Base-by-base conservation (phyloP, 2,797 vertebrate species). In the Sparus aurata region DNA sequence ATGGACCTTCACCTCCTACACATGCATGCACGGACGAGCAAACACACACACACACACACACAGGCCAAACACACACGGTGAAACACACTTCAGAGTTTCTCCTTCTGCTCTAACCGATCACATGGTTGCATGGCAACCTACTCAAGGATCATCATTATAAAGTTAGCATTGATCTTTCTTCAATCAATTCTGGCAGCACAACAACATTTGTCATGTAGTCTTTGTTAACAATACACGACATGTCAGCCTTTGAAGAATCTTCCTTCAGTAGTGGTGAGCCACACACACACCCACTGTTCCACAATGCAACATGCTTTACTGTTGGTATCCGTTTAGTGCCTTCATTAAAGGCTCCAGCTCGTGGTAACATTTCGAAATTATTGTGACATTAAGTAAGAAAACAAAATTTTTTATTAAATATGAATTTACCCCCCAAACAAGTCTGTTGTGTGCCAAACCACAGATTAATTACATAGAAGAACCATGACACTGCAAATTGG, bases 51-150 rank as follows among this genome's bases (percentile, higher is more conserved):
- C 43, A 54, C 57, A 62, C 68, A 62, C 54, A 47, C 68, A 62
- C 55, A 62, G 67, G 58, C 25, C 41, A 47, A 50, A 75, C 46
- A 22, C 82, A 79, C 46, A 78, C 34, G 25, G 69, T 80, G 22
- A 70, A 73, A 66, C 68, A 58, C 75, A 59, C 82, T 73, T 53
- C 55, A 38, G 54, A 79, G 43, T 52, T 79, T 77, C 83, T 82
- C 60, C 73, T 52, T 60, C 69, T 73, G 69, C 74, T 80, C 80
- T 63, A 10, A 47, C 58, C 65, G 79, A 88, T 87, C 72, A 81
- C 70, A 75, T 13, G 77, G 91, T 89, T 87, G 87, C 89, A 73
- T 91, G 82, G 87, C 87, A 93, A 93, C 92, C 73, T 68, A 73
- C 53, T 71, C 69, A 30, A 41, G 54, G 54, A 83, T 83, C 77